phyloP scores from a whole-genome alignment of 2,888 invertebrate species.

The Ferrisia virgata region DNA sequence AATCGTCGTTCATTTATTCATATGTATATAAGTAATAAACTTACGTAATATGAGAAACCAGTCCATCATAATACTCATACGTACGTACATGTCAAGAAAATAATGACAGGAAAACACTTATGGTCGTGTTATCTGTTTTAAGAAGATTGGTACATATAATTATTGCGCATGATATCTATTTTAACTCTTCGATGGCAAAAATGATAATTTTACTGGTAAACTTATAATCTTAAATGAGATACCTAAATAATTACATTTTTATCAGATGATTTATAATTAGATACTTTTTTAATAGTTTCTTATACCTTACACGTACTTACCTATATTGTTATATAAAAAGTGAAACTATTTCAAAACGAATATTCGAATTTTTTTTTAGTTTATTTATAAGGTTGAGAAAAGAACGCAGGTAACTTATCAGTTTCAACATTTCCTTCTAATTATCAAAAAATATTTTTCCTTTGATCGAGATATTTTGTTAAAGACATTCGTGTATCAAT shows the following conservation, averaged over 20 bases:
- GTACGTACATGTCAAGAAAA: background rate
- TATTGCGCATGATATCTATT: background rate
- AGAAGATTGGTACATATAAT: background rate
- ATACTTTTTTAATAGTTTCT: background rate
- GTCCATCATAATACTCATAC: background rate
- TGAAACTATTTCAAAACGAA: slow-evolving; percentile 24
- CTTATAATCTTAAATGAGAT: background rate
- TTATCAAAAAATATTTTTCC: background rate
- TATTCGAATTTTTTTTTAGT: background rate
- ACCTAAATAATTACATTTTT: slow-evolving; percentile 10
- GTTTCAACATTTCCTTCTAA: slow-evolving; percentile 38
- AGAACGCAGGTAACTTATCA: background rate
- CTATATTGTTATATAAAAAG: background rate
- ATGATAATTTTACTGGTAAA: background rate
- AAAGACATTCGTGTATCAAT: background rate
- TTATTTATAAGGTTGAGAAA: slow-evolving; percentile 17
- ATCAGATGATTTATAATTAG: slow-evolving; percentile 35
- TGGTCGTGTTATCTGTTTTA: background rate
- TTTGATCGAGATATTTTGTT: background rate
- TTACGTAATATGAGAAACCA: slow-evolving; percentile 11
- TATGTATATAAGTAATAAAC: background rate
- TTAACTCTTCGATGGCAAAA: background rate
- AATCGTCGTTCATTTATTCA: background rate
- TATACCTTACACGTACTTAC: too few species aligned
- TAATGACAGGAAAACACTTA: background rate